Evolutionary conservation across 2,888 invertebrate genomes (phyloP), one percentile per base, ranked within the genome.

Genomic region (Drosophila nigricruria): DNA sequence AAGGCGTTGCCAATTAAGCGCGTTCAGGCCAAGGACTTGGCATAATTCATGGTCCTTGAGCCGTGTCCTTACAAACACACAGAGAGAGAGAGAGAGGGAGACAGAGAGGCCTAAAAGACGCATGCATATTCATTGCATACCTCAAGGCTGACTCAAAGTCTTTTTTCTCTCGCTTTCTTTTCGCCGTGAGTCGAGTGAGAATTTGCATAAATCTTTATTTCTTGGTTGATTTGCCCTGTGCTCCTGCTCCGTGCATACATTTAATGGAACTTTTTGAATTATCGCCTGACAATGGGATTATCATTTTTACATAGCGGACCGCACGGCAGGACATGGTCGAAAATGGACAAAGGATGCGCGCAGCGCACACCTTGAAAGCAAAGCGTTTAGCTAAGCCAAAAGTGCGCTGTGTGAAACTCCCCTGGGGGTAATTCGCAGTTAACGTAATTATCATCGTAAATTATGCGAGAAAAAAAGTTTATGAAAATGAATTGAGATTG

Each of bases 221-320:
- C 82, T 82, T 86, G 82, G 86, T 62, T 75, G 62, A 57, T 63
- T 68, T 53, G 69, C 43, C 34, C 42, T 23, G 27, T n/a, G 49
- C 56, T 45, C 53, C 49, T 3, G n/a, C 65, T 66, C 77, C 52
- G 27, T 63, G 70, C 57, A 77, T 73, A 77, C 58, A 77, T 62
- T 81, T 83, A 76, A 79, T 83, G 77, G 77, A 70, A 75, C 70
- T 78, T 89, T 49, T 77, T 92, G 92, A 92, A 91, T 92, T 92
- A 92, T 92, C 91, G 91, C 89, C 81, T 88, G 92, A 91, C 92
- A 92, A 86, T 88, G 89, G 92, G 92, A 92, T 92, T 92, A 92
- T 92, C 91, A 92, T 92, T 92, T 92, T 92, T 92, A 91, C 90
- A 91, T 91, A 90, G 49, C 18, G 57, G 79, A 38, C 69, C 67